phyloP scores from a whole-genome alignment of 2,797 vertebrate species.

The Microctenopoma lineatum region DNA sequence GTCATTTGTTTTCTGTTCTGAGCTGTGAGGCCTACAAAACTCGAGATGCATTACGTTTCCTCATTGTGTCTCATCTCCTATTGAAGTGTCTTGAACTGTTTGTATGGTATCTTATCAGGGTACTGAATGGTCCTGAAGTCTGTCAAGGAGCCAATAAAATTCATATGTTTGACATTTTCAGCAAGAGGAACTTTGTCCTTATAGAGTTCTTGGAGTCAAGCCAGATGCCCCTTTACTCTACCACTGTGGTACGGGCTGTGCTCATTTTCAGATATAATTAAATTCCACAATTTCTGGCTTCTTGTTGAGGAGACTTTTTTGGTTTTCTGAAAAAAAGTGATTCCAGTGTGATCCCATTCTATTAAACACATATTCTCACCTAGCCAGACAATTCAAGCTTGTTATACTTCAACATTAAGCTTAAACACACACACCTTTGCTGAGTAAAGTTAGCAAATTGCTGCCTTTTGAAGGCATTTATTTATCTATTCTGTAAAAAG shows the following conservation, averaged over 20 bases:
- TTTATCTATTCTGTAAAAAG: no score
- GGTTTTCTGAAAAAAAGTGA: slow-evolving; percentile 13
- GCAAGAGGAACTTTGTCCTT: slow-evolving; percentile 52
- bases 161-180: slow-evolving; percentile 70
- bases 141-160: slow-evolving; percentile 42
- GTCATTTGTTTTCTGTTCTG: slow-evolving; percentile 58
- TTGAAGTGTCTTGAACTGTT: slow-evolving; percentile 56
- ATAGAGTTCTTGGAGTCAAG: slow-evolving; percentile 38
- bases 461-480: neutral
- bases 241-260: slow-evolving; percentile 23
- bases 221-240: slow-evolving; percentile 41
- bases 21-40: slow-evolving; percentile 40
- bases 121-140: slow-evolving; percentile 37
- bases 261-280: slow-evolving; percentile 51
- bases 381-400: neutral
- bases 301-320: slow-evolving; percentile 9
- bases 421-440: no score
- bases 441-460: no score
- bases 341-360: slow-evolving; percentile 16
- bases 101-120: slow-evolving; percentile 31
- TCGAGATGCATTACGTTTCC: slow-evolving; percentile 39
- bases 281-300: slow-evolving; percentile 23
- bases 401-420: neutral
- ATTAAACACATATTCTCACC: neutral
- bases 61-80: slow-evolving; percentile 31